Evolutionary conservation across 1,140 invertebrate species (phyloP), one percentile per base, ranked within the genome.

Genomic region (Drosophila quadrilineata): DNA sequence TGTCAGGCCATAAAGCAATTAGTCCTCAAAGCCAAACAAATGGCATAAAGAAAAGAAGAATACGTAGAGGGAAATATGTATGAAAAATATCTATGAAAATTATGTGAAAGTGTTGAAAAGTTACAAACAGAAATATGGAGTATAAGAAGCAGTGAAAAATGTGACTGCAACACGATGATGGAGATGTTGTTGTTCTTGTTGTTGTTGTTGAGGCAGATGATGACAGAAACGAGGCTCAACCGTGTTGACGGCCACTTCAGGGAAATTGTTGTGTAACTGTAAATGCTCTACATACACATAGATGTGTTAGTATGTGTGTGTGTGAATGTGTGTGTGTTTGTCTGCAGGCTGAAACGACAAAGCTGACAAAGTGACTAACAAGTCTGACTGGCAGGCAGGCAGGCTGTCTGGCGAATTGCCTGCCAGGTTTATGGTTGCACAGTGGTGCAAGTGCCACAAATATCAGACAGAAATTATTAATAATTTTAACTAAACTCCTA

Each of bases 281-380:
- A 63, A 56, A n/a, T 57, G 53, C n/a, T n/a, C n/a, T n/a, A n/a
- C 14, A 41, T 22, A 41, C 24, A 21, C 24, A 21, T 41, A 22
- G 21, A 41, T 3, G 3, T 19, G 21, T 62, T 8, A 41, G 21
- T 52, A 28, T 33, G 10, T 66, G 22, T 59, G 29, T 45, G 29
- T 54, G 36, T 62, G 54, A 60, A 26, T 46, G 48, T 71, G 26
- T 60, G 66, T 33, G 43, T 68, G 50, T 63, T 35, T 52, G 41
- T 67, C 62, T 58, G 53, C n/a, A 22, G 8, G 43, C 66, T 56
- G 41, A 75, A 76, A 56, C 59, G 75, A 60, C 65, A 77, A 77
- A 77, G 74, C 74, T 77, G 74, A 77, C 74, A 77, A 77, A 77
- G 74, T 77, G 74, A 77, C 74, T 77, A 77, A 72, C 68, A 77